Percentiles rank a stretch among this genome's conserved stretches.
phyloP scores from a whole-genome alignment of 2,113 vertebrate genomes.

The Eretmochelys imbricata region DNA sequence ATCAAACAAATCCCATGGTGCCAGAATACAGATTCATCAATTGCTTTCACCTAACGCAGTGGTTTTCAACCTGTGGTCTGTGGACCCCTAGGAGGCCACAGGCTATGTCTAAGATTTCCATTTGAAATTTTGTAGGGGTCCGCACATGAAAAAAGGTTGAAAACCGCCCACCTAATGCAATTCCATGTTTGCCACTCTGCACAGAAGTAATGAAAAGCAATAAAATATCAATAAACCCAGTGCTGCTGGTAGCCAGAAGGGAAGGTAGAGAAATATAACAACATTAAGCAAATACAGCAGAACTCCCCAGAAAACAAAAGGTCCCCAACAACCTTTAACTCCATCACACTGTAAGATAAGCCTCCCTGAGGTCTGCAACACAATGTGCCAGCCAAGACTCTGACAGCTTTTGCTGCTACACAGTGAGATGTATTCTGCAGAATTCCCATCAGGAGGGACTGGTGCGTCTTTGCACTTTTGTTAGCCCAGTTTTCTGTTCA shows the following conservation, averaged over 20 bases:
- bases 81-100: not conserved
- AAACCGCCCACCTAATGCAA: accelerated
- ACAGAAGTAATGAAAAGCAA: not conserved
- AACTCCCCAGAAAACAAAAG: not conserved
- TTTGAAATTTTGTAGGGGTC: not conserved
- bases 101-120: not conserved
- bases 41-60: not conserved
- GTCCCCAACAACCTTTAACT: not conserved
- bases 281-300: not conserved
- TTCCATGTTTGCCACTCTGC: accelerated
- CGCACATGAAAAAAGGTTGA: not conserved
- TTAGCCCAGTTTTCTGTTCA: not conserved
- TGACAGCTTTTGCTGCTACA: not conserved
- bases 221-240: not conserved
- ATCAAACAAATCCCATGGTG: not conserved
- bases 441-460: not conserved
- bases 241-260: accelerated
- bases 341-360: not conserved
- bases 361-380: too few relatives aligned
- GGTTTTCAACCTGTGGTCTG: not conserved
- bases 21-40: accelerated
- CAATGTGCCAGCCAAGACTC: not conserved
- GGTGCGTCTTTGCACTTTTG: not conserved
- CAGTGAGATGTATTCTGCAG: not conserved
- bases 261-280: not conserved